Base-by-base conservation (phyloP, 2,797 vertebrate genomes). In the Masticophis lateralis region DNA sequence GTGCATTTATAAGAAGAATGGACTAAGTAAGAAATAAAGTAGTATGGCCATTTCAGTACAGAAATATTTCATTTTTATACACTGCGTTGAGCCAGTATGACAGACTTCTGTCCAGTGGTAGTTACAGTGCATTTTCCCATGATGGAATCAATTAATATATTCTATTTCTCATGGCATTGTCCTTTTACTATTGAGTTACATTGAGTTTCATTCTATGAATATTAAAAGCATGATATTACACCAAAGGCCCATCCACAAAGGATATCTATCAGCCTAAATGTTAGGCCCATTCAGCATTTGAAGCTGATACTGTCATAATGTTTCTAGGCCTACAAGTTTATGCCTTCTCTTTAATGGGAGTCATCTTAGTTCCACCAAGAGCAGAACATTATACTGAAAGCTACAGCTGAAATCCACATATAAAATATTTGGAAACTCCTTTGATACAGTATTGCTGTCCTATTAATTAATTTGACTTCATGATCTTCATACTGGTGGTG, bases 401-500 rank as follows among this genome's bases (percentile, higher is more conserved):
- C 91, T 94, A 90, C 95, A 96, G 93, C 94, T 96, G 92, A 97
- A 97, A 97, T 94, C 97, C 94, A 92, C 90, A 5, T 0, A 97
- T 97, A 97, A 97, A 97, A 97, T 97, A 98, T 94, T 94, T 92
- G 88, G 94, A 97, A 96, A 97, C 93, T 91, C 97, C 96, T 95
- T 96, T 94, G 93, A 97, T 97, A 74, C 16, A 37, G 6, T 32
- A 98, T 98, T 98, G 97, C 97, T 96, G 96, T 90, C 96, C 95
- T 96, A 97, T 97, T 97, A 98, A 97, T 98, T 95, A 95, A 96
- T 98, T 97, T 97, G 95, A 97, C 97, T 98, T 97, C 95, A 96
- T 97, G 97, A 97, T 98, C 98, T 97, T 98, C 97, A 96, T 98
- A 98, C 97, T 97, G 97, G 96, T 97, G 97, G 95, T 98, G 98